Evolutionary conservation across 2,797 vertebrate species (phyloP).

Genomic region (Eulemur coronatus): DNA sequence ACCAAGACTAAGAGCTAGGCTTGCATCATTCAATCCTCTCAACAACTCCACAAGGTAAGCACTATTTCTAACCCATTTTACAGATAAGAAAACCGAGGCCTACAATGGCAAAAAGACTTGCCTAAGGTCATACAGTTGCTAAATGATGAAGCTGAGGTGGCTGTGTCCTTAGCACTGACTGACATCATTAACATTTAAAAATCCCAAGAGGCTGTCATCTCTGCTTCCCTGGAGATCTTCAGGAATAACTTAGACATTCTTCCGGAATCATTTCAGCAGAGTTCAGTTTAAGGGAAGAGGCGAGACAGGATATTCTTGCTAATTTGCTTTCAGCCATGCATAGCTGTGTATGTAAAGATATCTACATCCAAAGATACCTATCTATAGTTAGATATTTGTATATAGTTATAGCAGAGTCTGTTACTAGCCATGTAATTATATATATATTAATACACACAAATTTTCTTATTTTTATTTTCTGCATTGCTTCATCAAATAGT

Average conservation of each 20-base stretch:
- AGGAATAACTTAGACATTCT: conserved; percentile 57
- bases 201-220: background rate
- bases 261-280: conserved; percentile 47
- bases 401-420: background rate
- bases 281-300: background rate
- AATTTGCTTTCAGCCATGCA: background rate
- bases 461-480: background rate
- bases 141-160: background rate
- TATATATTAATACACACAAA: background rate
- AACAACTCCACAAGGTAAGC: background rate
- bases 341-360: background rate
- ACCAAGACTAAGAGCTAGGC: background rate
- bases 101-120: background rate
- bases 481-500: background rate
- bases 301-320: background rate
- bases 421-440: background rate
- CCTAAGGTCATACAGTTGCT: background rate
- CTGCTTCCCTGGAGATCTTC: background rate
- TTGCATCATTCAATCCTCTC: background rate
- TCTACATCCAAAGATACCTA: background rate
- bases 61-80: background rate
- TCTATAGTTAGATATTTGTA: conserved; percentile 3
- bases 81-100: conserved; percentile 20
- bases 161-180: background rate
- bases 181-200: conserved; percentile 11